Conservation (phyloP, 2,797 vertebrate genomes). For the Nothura maculosa region DNA sequence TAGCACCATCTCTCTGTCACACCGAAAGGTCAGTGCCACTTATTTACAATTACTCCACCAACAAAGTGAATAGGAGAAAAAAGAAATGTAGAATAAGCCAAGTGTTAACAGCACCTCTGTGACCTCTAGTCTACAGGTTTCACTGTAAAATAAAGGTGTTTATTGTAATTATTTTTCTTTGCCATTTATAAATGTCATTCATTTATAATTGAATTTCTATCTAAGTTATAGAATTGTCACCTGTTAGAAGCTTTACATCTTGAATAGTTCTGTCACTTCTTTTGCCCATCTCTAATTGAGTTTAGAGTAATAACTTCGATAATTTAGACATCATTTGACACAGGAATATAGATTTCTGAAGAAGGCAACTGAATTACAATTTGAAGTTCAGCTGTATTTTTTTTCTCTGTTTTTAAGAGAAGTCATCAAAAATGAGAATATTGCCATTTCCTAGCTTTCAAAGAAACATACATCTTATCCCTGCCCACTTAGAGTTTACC, state of each 20-base stretch:
- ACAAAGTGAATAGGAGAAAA: not conserved
- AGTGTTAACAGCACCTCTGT: not conserved
- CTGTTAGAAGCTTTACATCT: constrained; percentile 41
- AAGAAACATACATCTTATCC: not conserved
- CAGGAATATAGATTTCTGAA: constrained; percentile 40
- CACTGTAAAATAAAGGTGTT: not conserved
- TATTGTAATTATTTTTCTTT: not conserved
- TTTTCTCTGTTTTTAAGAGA: constrained; percentile 17
- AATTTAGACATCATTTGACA: constrained; percentile 70
- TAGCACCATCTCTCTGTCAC: not conserved
- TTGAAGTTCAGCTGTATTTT: constrained; percentile 29
- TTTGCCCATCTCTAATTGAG: constrained; percentile 69
- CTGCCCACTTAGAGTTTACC: not conserved
- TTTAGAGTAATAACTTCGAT: constrained; percentile 69
- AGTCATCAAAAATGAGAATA: constrained; percentile 9
- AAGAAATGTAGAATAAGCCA: not conserved
- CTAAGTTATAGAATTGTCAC: constrained; percentile 32
- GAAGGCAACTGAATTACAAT: constrained; percentile 30
- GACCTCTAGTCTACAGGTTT: not conserved
- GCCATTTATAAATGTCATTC: not conserved
- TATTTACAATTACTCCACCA: not conserved
- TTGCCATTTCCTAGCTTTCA: constrained; percentile 7
- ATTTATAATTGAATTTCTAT: constrained; percentile 3
- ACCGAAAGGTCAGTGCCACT: not conserved
- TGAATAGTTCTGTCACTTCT: constrained; percentile 50